Evolutionary conservation across 2,888 invertebrate genomes (phyloP), one percentile per base, ranked within the genome.

Genomic region (Steinernema scapterisci): DNA sequence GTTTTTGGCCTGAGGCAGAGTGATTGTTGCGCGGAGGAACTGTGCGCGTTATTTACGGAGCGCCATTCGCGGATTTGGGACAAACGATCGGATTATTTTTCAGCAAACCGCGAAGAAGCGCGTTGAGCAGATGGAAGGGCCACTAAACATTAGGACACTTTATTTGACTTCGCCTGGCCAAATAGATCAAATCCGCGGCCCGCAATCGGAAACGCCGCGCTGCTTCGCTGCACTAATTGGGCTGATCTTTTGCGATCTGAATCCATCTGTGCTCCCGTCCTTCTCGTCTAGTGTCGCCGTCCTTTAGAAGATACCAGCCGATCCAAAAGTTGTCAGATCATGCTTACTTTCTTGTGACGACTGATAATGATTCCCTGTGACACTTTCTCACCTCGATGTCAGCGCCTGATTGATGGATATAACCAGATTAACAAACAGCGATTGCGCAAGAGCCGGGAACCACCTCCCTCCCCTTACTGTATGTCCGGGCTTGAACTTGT

Each of bases 311-410:
- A 16, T 44, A 11, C 45, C n/a, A n/a, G n/a, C n/a, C n/a, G n/a
- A n/a, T 31, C n/a, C 16, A 31, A 16, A 31, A 63, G 23, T 27
- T 63, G 63, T 63, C 63, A 63, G 31, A 63, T 63, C 63, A n/a
- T 31, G 16, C 27, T 63, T 2, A 31, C 31, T 25, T 25, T 25
- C 16, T 13, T 6, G 3, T 63, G 25, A 1, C 13, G 63, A 25
- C 6, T 31, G 5, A 27, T 3, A 1, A 16, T 63, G 25, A 63
- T 63, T 16, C 9, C 25, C 38, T 25, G 13, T 63, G 63, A 63
- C 63, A 63, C 31, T 25, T 63, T 63, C 63, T 25, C 63, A 63
- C 25, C 63, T 63, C 38, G 38, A 31, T 63, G 63, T 63, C 63
- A 63, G 63, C 23, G 54, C 16, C 6, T 63, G 63, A 63, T 63